These are phyloP conservation scores for Syrista parreyssii DNA, from an alignment of 2,888 invertebrate species.

Conservation along the genomic window DNA sequence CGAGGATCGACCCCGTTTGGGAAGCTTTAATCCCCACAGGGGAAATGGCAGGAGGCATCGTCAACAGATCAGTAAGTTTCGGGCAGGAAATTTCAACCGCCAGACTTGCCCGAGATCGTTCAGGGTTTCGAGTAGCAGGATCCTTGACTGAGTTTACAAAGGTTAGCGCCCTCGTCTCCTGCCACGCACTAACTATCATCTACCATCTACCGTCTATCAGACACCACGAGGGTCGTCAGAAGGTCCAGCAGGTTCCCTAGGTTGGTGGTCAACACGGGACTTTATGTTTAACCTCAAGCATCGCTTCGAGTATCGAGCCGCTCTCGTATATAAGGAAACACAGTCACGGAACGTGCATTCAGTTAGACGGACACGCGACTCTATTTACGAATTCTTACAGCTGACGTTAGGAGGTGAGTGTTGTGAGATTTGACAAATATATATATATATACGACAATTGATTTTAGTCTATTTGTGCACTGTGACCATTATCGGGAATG, in stretches of 20 bases:
- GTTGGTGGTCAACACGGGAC: conserved; percentile 24
- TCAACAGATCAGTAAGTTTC: background rate
- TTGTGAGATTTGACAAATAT: background rate
- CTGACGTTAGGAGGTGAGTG: conserved; percentile 26
- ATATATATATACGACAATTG: background rate
- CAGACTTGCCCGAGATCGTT: background rate
- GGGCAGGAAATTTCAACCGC: background rate
- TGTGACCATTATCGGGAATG: background rate
- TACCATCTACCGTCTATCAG: background rate
- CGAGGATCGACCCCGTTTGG: no score
- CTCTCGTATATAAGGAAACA: conserved; percentile 54
- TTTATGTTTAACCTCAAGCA: conserved; percentile 38
- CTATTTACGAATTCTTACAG: conserved; percentile 20
- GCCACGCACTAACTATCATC: background rate
- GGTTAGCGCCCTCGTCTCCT: conserved; percentile 9
- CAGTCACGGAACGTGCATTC: conserved; percentile 50
- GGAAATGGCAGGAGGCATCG: background rate
- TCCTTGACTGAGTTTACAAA: conserved; percentile 7
- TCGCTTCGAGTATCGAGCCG: conserved; percentile 13
- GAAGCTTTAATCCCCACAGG: background rate
- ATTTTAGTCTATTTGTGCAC: background rate
- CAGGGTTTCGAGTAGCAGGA: background rate
- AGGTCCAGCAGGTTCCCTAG: background rate
- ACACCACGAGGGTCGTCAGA: background rate
- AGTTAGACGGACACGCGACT: conserved; percentile 41